Conservation (phyloP, 2,888 invertebrate species). For the Latheticus oryzae region DNA sequence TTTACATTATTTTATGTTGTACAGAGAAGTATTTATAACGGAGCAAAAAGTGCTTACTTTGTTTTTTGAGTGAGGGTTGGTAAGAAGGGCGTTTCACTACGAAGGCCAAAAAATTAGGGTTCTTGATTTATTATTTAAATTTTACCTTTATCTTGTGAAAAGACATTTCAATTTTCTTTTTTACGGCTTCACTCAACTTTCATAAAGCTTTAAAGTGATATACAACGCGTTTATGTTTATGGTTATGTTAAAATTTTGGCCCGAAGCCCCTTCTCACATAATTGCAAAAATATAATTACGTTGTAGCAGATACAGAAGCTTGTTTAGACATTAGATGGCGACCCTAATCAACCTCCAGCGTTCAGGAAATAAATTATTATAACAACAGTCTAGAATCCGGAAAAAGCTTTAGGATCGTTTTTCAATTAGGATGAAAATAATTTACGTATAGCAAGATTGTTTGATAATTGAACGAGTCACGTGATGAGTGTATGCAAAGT, state of each 20-base stretch:
- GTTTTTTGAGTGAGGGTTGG: neutral
- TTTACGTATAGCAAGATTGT: constrained; percentile 18
- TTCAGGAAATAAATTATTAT: constrained; percentile 21
- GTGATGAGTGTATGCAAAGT: constrained; percentile 7
- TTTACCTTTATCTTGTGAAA: constrained; percentile 33
- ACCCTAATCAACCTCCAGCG: constrained; percentile 29
- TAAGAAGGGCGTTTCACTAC: neutral
- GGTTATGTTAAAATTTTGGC: constrained; percentile 21
- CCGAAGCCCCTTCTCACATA: constrained; percentile 17
- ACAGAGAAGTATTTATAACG: too few relatives aligned
- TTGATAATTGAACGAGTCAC: constrained; percentile 30
- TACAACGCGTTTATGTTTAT: constrained; percentile 34
- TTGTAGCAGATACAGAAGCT: constrained; percentile 9
- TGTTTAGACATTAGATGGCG: constrained; percentile 26
- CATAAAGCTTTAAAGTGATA: constrained; percentile 32
- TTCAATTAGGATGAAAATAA: constrained; percentile 15
- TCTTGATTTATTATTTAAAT: constrained; percentile 34
- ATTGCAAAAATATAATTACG: constrained; percentile 33
- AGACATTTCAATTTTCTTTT: constrained; percentile 37
- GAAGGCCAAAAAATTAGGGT: constrained; percentile 25
- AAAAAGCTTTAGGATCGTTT: constrained; percentile 15
- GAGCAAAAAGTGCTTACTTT: constrained; percentile 3
- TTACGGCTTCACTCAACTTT: constrained; percentile 36
- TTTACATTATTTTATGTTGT: too few relatives aligned
- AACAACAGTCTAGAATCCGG: constrained; percentile 4